Evolutionary conservation across 2,797 vertebrate genomes (phyloP).

Genomic region (Furcifer pardalis): DNA sequence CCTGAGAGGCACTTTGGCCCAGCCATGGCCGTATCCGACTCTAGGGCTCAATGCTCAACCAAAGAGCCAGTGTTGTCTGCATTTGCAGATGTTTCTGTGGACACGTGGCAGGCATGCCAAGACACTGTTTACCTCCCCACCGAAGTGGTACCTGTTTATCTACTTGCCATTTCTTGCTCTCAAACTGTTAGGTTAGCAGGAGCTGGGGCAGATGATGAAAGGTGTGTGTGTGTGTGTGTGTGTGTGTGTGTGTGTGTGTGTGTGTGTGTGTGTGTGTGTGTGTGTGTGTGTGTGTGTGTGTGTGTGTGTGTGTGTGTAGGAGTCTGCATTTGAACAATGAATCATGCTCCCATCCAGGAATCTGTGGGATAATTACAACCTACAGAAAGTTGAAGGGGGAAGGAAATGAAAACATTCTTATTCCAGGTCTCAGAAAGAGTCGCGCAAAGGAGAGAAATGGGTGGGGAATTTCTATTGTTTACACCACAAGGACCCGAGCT

Average conservation of each 20-base stretch:
- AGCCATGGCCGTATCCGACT: no score
- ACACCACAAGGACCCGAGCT: conserved; percentile 19
- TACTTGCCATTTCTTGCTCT: no score
- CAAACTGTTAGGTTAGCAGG: no score
- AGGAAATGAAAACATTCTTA: conserved; percentile 66
- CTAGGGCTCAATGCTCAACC: no score
- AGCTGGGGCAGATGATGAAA: no score
- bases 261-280: neutral
- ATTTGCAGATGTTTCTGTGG: no score
- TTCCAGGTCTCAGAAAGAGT: conserved; percentile 55
- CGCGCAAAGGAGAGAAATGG: conserved; percentile 45
- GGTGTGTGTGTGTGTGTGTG: neutral
- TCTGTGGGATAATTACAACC: conserved; percentile 72
- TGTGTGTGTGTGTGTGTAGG: neutral
- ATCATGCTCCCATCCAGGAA: conserved; percentile 72
- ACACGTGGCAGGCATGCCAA: no score
- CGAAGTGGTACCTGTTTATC: no score
- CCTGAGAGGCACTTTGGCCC: no score
- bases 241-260: no score
- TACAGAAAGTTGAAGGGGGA: conserved; percentile 63
- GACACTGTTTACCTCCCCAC: no score
- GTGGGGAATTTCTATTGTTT: conserved; percentile 51
- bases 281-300: neutral
- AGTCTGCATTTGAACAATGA: conserved; percentile 63
- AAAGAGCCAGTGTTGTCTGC: no score